Evolutionary conservation across 2,797 vertebrate species (phyloP).

Genomic region (Hydrolagus colliei): DNA sequence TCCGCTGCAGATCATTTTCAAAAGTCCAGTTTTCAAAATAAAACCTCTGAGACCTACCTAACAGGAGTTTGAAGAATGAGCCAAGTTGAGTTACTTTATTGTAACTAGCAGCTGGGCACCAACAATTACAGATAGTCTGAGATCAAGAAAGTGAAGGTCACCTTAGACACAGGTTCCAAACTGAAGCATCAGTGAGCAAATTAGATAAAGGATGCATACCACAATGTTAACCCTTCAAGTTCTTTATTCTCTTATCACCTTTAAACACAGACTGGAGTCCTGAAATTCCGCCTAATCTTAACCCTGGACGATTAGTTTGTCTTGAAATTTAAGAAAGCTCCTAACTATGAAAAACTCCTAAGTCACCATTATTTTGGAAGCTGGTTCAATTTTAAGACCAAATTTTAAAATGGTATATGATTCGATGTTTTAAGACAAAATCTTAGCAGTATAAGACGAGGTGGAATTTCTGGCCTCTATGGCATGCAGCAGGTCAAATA

Average conservation of each 20-base stretch:
- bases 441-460: too few species aligned
- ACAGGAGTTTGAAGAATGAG: background rate
- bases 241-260: background rate
- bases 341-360: too few species aligned
- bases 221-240: background rate
- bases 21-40: background rate
- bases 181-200: background rate
- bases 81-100: background rate
- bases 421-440: too few species aligned
- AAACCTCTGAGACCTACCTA: background rate
- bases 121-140: background rate
- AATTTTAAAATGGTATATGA: too few species aligned
- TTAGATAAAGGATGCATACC: background rate
- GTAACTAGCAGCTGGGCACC: background rate
- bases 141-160: conserved; percentile 1
- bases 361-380: too few species aligned
- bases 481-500: too few species aligned
- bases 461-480: too few species aligned
- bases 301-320: too few species aligned
- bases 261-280: background rate
- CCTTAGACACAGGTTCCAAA: background rate
- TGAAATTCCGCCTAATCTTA: too few species aligned
- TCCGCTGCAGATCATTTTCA: background rate
- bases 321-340: too few species aligned
- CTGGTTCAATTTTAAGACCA: too few species aligned